Evolutionary conservation across 2,888 invertebrate genomes (phyloP).

Genomic region (Meteorus cinctellus): DNA sequence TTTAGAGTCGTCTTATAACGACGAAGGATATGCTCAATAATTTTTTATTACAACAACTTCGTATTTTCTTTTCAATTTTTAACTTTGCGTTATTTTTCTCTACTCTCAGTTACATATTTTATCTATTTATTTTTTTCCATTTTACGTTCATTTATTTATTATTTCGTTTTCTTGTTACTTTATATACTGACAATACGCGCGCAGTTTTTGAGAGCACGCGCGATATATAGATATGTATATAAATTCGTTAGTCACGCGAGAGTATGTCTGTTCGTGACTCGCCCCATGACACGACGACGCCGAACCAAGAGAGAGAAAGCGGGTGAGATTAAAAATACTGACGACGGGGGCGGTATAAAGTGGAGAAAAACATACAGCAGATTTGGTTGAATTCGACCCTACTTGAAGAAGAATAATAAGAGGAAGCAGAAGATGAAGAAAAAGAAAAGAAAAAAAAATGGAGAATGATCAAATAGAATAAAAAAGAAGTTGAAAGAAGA

Average conservation of each 20-base stretch:
- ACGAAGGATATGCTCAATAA: slow-evolving; percentile 9
- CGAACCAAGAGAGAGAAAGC: slow-evolving; percentile 3
- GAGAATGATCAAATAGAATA: neutral
- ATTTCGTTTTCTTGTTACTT: neutral
- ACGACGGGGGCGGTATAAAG: slow-evolving; percentile 20
- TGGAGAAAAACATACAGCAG: slow-evolving; percentile 16
- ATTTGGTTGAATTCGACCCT: slow-evolving; percentile 13
- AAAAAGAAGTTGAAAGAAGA: neutral
- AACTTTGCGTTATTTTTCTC: slow-evolving; percentile 17
- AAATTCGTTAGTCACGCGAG: slow-evolving; percentile 42
- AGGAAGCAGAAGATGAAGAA: neutral
- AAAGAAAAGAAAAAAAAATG: neutral
- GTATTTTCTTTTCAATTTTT: slow-evolving; percentile 26
- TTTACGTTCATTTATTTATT: slow-evolving; percentile 11
- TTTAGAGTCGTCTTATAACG: slow-evolving; percentile 44
- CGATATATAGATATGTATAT: slow-evolving; percentile 29
- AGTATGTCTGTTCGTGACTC: slow-evolving; percentile 26
- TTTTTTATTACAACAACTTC: slow-evolving; percentile 17
- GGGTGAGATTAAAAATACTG: slow-evolving; percentile 39
- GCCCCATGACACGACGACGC: neutral
- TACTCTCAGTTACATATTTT: slow-evolving; percentile 15
- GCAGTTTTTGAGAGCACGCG: slow-evolving; percentile 10
- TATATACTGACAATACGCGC: neutral
- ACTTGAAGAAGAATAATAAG: slow-evolving; percentile 21
- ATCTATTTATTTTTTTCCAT: slow-evolving; percentile 26